Evolutionary conservation across 1,140 invertebrate species (phyloP), one percentile per base, ranked within the genome.

Genomic region (Solenopsis invicta): DNA sequence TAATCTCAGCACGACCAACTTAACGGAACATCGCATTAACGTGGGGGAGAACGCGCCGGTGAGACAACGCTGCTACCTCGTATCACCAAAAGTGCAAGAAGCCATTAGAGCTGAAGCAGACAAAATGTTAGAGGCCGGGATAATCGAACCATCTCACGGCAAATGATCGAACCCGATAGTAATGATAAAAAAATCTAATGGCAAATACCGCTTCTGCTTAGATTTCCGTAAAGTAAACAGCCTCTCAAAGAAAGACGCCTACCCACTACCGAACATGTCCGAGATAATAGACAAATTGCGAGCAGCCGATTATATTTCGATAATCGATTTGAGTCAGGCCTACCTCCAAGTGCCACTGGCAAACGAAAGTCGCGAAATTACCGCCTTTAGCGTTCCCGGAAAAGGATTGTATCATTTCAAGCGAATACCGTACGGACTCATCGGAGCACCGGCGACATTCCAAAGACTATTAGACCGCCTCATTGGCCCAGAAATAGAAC

Each of bases 1-100:
- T n/a, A n/a, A n/a, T n/a, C 12, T 13, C 12, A n/a, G n/a, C n/a
- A n/a, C 0, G 4, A 64, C 24, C 0, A 6, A 16, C 1, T 34
- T 64, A 37, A 37, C 34, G 16, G 34, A 66, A 10, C 64, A 41
- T 16, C 0, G 6, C 0, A 41, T 66, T 1, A 34, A 66, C 8
- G 34, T 41, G 2, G 34, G 29, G 9, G 3, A 37, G 4, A 29
- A 37, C 4, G 0, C 34, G 16, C 34, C 64, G 2, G 41, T 66
- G 0, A 37, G 18, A n/a, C n/a, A 48, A 8, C 64, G 64, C 0
- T 66, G 18, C 3, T 66, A 66, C 64, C 2, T 18, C 2, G 64
- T 66, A 0, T 66, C 34, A 0, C 64, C 29, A 6, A 34, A 64
- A 16, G 34, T 66, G 2, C 64, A 66, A 5, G 29, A 66, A 6